Conservation (phyloP, 2,888 invertebrate genomes). For the Andrena marginata region DNA sequence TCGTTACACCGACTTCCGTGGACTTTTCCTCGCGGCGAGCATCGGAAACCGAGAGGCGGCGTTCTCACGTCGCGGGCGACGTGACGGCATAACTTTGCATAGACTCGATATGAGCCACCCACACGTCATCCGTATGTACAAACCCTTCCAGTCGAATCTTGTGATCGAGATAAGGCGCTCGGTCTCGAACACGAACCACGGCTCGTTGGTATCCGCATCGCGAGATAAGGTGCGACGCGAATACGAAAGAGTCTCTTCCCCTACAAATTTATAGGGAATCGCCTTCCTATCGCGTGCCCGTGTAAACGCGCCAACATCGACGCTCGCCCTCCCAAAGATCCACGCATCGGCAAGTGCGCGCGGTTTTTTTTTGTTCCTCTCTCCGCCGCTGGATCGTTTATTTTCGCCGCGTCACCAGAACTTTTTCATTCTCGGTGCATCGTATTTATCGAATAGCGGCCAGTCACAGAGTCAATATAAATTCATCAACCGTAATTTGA, state of each 20-base stretch:
- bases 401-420: not conserved
- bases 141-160: slow-evolving; percentile 70
- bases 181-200: slow-evolving; percentile 59
- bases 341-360: not conserved
- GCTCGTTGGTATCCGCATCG: slow-evolving; percentile 68
- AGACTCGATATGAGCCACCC: slow-evolving; percentile 67
- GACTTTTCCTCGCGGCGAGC: slow-evolving; percentile 61
- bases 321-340: not conserved
- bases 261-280: slow-evolving; percentile 68
- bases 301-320: slow-evolving; percentile 33
- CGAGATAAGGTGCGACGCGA: slow-evolving; percentile 71
- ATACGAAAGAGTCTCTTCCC: slow-evolving; percentile 68
- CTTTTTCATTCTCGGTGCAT: slow-evolving; percentile 10
- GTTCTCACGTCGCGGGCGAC: slow-evolving; percentile 60
- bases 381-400: slow-evolving; percentile 11
- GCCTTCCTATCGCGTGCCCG: slow-evolving; percentile 39
- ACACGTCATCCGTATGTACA: slow-evolving; percentile 72
- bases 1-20: slow-evolving; percentile 66
- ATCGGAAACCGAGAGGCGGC: slow-evolving; percentile 58
- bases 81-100: slow-evolving; percentile 69
- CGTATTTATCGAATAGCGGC: slow-evolving; percentile 19
- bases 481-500: slow-evolving; percentile 17
- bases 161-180: slow-evolving; percentile 70
- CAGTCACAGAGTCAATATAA: slow-evolving; percentile 11
- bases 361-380: not conserved